These are phyloP conservation scores for Phaenicophaeus curvirostris DNA, from an alignment of 2,797 vertebrate species.

Conservation along the genomic window DNA sequence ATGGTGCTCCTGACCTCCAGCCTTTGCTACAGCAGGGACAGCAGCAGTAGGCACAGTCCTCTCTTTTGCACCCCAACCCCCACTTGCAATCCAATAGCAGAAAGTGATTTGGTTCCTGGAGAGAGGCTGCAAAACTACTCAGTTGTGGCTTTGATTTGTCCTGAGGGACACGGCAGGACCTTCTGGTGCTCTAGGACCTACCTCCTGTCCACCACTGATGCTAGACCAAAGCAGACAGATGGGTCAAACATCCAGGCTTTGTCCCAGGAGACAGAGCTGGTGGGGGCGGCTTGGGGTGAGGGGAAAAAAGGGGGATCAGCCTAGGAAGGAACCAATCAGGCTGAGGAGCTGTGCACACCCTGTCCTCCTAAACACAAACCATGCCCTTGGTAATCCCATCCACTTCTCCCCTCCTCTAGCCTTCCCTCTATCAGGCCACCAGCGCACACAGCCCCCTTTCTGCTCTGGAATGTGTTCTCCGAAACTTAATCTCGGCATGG, in stretches of 20 bases:
- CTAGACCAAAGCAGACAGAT: neutral
- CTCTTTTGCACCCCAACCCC: neutral
- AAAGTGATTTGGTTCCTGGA: neutral
- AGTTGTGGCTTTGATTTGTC: neutral
- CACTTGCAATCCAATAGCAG: neutral
- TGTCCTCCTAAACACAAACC: slow-evolving; percentile 64
- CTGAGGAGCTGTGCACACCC: slow-evolving; percentile 18
- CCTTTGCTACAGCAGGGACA: rapidly evolving
- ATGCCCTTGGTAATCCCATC: slow-evolving; percentile 69
- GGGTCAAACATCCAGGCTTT: neutral
- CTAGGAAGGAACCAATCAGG: neutral
- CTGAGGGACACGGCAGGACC: neutral
- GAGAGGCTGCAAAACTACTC: neutral
- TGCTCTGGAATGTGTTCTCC: slow-evolving; percentile 80
- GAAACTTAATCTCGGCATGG: slow-evolving; percentile 79
- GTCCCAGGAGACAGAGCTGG: neutral
- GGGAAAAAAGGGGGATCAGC: neutral
- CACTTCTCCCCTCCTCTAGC: slow-evolving; percentile 47
- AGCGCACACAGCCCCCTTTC: slow-evolving; percentile 80
- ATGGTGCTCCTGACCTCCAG: neutral
- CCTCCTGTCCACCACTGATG: neutral
- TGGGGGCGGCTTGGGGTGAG: neutral
- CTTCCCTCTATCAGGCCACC: slow-evolving; percentile 70
- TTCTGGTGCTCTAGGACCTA: neutral
- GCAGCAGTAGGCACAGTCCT: neutral